Conservation (phyloP, 1,140 invertebrate species). For the Vanessa tameamea region DNA sequence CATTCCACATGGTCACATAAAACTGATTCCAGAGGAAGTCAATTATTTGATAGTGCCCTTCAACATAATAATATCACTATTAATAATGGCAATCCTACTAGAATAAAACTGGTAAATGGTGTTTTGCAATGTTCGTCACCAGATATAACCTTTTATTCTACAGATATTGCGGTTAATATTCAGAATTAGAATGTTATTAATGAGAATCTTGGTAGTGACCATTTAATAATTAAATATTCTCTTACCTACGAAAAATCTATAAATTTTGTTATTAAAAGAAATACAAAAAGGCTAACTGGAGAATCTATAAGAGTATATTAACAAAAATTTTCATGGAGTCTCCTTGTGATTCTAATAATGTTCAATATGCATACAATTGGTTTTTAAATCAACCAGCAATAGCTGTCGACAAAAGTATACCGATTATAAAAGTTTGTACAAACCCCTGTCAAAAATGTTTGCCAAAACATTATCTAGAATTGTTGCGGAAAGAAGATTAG, state of each 20-base stretch:
- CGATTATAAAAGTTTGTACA: constrained; percentile 9
- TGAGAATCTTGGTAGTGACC: constrained; percentile 17
- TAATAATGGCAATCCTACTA: too few species aligned
- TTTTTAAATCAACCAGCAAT: constrained; percentile 14
- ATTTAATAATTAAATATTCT: constrained; percentile 17
- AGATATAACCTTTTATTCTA: constrained; percentile 5
- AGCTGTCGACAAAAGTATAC: constrained; percentile 17
- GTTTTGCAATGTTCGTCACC: constrained; percentile 8
- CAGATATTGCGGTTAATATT: constrained; percentile 14
- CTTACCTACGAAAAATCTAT: constrained; percentile 7
- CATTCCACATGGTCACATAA: too few species aligned
- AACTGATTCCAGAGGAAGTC: too few species aligned
- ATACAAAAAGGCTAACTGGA: constrained; percentile 25
- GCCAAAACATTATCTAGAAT: constrained; percentile 7
- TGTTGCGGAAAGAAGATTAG: constrained; percentile 20
- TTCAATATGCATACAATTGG: constrained; percentile 16
- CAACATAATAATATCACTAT: too few species aligned
- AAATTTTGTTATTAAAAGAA: constrained; percentile 6
- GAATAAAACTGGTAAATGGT: constrained; percentile 25
- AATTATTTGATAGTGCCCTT: too few species aligned
- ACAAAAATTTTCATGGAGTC: constrained; percentile 1
- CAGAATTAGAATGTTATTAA: constrained; percentile 5
- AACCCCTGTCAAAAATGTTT: too few species aligned
- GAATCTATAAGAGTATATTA: constrained; percentile 10
- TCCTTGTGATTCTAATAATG: constrained; percentile 1